Evolutionary conservation across 2,888 invertebrate genomes (phyloP), one percentile per base, ranked within the genome.

Genomic region (Beris chalybata): DNA sequence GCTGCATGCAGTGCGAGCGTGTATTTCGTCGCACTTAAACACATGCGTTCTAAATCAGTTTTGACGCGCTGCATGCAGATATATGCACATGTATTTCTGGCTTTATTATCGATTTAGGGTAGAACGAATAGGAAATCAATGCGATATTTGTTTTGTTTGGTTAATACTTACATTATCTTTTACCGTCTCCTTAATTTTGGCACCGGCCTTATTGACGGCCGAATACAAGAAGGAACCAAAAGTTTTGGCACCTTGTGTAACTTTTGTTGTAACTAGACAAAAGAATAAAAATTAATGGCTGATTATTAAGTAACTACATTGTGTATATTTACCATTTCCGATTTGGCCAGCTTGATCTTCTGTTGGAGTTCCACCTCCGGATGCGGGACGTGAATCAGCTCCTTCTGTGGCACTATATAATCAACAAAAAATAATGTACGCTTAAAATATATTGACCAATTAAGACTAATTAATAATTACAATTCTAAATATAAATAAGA

Each of bases 201-300:
- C 93, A 45, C 96, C 94, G 67, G 97, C 97, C 83, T 95, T 96
- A 84, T 95, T 96, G 73, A 96, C 95, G 72, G 96, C 94, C 71
- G 94, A 93, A 83, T 93, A 96, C 73, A 97, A 86, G 84, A 95
- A 95, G 81, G 88, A 94, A 72, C 95, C 95, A 76, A 95, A 88
- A 64, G 91, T 92, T 83, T 95, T 95, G 73, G 94, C 94, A 59
- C 93, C 92, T 61, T 92, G 92, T 73, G 93, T 85, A 67, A 93
- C 93, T 83, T 94, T 94, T 74, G 91, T 92, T 73, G 93, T 93
- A 80, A 93, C 93, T 91, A 72, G 66, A 70, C 73, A 55, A 65
- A 59, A 66, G 57, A 67, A 73, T 72, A 71, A 72, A 29, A 29
- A n/a, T 50, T 50, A 13, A 13, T 50, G 15, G 2, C 11, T 7